Conservation (phyloP, 2,797 vertebrate species). For the Clarias pachynema region DNA sequence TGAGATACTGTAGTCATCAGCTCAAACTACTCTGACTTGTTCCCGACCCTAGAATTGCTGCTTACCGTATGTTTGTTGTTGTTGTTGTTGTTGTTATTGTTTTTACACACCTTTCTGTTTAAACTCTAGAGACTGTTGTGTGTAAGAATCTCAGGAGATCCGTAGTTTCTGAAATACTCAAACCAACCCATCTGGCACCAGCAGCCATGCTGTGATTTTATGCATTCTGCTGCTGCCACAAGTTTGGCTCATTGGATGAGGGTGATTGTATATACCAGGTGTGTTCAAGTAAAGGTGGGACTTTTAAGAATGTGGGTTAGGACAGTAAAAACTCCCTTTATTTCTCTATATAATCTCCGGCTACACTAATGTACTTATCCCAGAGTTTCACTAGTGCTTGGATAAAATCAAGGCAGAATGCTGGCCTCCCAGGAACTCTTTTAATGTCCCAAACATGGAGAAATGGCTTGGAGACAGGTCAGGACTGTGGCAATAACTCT, state of each 20-base stretch:
- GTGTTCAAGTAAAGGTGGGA: too few relatives aligned
- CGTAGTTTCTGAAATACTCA: background rate
- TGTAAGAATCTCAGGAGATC: background rate
- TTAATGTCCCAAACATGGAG: too few relatives aligned
- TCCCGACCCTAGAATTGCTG: background rate
- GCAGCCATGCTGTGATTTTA: background rate
- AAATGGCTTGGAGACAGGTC: too few relatives aligned
- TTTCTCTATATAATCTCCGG: too few relatives aligned
- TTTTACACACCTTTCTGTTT: background rate
- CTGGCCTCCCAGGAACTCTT: too few relatives aligned
- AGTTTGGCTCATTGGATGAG: background rate
- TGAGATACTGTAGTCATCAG: background rate
- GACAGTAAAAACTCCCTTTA: too few relatives aligned
- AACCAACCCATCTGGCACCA: background rate
- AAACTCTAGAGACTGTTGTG: background rate
- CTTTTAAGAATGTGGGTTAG: too few relatives aligned
- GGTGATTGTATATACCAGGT: background rate
- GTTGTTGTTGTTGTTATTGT: too few relatives aligned
- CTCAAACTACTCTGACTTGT: background rate
- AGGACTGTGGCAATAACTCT: too few relatives aligned
- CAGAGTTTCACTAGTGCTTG: too few relatives aligned
- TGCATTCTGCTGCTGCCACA: background rate
- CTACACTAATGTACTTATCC: too few relatives aligned
- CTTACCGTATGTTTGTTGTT: background rate
- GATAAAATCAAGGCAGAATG: too few relatives aligned